Percentiles rank a stretch among this genome's conserved stretches.
phyloP scores from a whole-genome alignment of 2,797 vertebrate species.

The Oreochromis grahami region DNA sequence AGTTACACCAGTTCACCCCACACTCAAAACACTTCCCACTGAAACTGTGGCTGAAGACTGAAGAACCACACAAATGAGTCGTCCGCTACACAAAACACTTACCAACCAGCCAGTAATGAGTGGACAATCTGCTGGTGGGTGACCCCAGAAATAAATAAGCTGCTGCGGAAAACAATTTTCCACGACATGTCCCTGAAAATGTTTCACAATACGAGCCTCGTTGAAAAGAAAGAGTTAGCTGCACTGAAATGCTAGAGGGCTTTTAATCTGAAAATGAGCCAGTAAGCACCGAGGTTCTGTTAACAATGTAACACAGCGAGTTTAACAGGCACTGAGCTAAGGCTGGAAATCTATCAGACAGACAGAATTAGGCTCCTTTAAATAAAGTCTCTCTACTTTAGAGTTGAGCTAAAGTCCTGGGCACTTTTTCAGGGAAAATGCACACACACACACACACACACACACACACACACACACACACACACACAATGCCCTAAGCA shows the following conservation, averaged over 20 bases:
- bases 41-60: not conserved
- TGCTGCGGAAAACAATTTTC: not conserved
- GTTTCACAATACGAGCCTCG: not conserved
- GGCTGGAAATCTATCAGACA: not conserved
- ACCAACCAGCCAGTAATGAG: not conserved
- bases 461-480: fast-evolving
- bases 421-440: fast-evolving
- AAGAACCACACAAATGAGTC: not conserved
- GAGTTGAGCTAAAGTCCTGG: not conserved
- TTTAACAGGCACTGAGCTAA: not conserved
- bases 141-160: not conserved
- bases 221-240: not conserved
- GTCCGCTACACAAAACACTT: not conserved
- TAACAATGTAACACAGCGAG: not conserved
- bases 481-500: fast-evolving
- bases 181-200: not conserved
- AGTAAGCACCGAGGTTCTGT: not conserved
- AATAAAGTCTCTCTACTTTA: not conserved
- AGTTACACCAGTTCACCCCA: not conserved
- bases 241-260: not conserved
- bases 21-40: not conserved
- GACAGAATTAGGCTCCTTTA: not conserved
- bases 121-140: not conserved
- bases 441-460: fast-evolving
- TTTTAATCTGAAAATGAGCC: not conserved